Conservation (phyloP, 1,140 invertebrate genomes). For the Drosophila funebris region DNA sequence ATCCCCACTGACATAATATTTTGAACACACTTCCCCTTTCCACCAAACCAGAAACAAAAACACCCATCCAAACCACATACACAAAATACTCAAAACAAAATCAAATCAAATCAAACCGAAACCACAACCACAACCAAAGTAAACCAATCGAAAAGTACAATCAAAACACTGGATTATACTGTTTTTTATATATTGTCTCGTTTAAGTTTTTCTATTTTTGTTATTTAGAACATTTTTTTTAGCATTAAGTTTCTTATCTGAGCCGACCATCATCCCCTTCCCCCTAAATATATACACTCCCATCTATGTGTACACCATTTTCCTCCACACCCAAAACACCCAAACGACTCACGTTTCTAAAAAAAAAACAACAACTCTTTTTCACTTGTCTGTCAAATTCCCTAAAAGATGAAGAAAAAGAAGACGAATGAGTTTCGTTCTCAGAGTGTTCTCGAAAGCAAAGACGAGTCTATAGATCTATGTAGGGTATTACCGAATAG, state of each 20-base stretch:
- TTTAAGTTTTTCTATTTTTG: slow-evolving; percentile 67
- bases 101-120: slow-evolving; percentile 40
- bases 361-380: slow-evolving; percentile 45
- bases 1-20: neutral
- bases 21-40: neutral
- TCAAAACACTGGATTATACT: slow-evolving; percentile 57
- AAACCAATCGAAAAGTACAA: slow-evolving; percentile 18
- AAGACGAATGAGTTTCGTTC: slow-evolving; percentile 38
- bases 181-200: slow-evolving; percentile 64
- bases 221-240: slow-evolving; percentile 57
- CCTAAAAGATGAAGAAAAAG: slow-evolving; percentile 9
- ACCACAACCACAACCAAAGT: slow-evolving; percentile 17
- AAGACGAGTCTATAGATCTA: slow-evolving; percentile 27
- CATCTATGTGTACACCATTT: slow-evolving; percentile 35
- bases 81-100: slow-evolving; percentile 26
- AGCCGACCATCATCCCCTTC: slow-evolving; percentile 20
- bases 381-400: slow-evolving; percentile 29
- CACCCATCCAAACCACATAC: slow-evolving; percentile 26
- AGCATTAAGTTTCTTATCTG: slow-evolving; percentile 63
- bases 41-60: neutral
- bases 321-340: slow-evolving; percentile 7
- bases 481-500: slow-evolving; percentile 42
- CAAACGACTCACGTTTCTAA: slow-evolving; percentile 26
- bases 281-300: slow-evolving; percentile 22
- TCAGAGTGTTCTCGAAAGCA: slow-evolving; percentile 24